Conservation (phyloP, 2,797 vertebrate genomes). For the Epinephelus malabaricus region DNA sequence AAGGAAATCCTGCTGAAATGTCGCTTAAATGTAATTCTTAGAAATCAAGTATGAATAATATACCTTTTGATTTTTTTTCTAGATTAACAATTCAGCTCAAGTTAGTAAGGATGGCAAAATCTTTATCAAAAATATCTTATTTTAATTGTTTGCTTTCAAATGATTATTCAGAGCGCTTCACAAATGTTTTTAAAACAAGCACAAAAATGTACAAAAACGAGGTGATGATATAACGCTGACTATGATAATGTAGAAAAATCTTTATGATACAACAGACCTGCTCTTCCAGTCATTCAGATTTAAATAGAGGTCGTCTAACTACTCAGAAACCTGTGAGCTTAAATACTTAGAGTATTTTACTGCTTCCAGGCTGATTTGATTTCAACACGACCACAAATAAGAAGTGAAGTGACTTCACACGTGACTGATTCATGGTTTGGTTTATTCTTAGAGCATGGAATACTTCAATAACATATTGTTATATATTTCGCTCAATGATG, state of each 20-base stretch:
- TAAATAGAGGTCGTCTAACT: conserved; percentile 8
- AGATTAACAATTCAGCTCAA: conserved; percentile 18
- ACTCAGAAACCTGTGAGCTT: conserved; percentile 10
- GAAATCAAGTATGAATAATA: conserved; percentile 25
- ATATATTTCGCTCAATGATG: conserved; percentile 13
- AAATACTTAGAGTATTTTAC: conserved; percentile 28
- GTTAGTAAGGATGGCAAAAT: conserved; percentile 51
- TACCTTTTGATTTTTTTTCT: conserved; percentile 10
- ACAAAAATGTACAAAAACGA: conserved; percentile 42
- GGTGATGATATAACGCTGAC: conserved; percentile 1
- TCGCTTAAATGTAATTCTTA: conserved; percentile 9
- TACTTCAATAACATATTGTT: conserved; percentile 9
- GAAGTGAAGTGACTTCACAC: conserved; percentile 25
- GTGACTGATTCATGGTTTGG: conserved; percentile 35
- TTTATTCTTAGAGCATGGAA: conserved; percentile 32
- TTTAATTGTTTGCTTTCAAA: conserved; percentile 35
- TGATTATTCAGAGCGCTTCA: conserved; percentile 19
- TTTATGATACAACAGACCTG: neutral
- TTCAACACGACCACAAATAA: conserved; percentile 9
- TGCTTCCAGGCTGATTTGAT: conserved; percentile 15
- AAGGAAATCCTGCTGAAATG: conserved; percentile 11
- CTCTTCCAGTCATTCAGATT: neutral
- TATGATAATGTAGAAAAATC: conserved; percentile 31
- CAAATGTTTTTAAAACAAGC: conserved; percentile 14
- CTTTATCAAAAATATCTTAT: conserved; percentile 70